Base-by-base conservation (phyloP, 2,888 invertebrate genomes). In the Mythimna vitellina region DNA sequence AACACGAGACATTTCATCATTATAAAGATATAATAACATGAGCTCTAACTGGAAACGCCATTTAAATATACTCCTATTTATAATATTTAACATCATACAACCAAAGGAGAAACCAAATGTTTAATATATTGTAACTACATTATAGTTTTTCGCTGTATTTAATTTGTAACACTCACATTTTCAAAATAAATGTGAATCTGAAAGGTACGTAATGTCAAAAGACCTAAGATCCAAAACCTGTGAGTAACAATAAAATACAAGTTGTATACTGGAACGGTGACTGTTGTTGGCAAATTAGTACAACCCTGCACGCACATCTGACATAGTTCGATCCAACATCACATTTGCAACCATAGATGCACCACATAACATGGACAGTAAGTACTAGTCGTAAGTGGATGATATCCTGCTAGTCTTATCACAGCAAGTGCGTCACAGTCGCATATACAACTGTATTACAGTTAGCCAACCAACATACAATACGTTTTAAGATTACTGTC, bases 151-250 rank as follows among this genome's bases (percentile, higher is more conserved):
- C 89, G 90, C 91, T 92, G 92, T 89, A 90, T 90, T 87, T 77
- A 84, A 81, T 85, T 87, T 87, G 85, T 86, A 85, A 88, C 81
- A 83, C 80, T 83, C 80, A 81, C 83, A 87, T 87, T 84, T 73
- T 81, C 83, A 80, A 83, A 86, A 82, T 85, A 90, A 90, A 89
- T 87, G 87, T 89, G 89, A 89, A 87, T 89, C 89, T 87, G 90
- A 92, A 91, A 92, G 90, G 87, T 92, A 89, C 83, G 86, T 87
- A 87, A 90, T 91, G 93, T 94, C 93, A 94, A 94, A 92, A 94
- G 94, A 94, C 93, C 88, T 91, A 92, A 87, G 89, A 92, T 94
- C 93, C 90, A 95, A 94, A 94, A 93, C 87, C 84, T 90, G 92
- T 86, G 85, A 90, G 87, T 90, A 91, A 90, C 87, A 89, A 89